Conservation (phyloP, 2,888 invertebrate genomes). For the Trachelus iudaicus region DNA sequence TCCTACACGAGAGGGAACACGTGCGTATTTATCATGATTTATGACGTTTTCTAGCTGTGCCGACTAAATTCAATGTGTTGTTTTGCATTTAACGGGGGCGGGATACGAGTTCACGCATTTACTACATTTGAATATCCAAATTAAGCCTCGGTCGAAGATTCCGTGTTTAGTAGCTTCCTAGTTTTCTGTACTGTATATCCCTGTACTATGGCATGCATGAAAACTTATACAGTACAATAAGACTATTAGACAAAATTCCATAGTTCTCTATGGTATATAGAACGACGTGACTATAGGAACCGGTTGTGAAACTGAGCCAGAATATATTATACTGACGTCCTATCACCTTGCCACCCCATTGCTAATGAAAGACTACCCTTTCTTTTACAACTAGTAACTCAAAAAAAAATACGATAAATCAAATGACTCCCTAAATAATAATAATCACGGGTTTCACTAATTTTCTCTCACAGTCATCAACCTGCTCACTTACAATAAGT, state of each 20-base stretch:
- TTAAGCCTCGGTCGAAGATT: background rate
- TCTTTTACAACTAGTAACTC: background rate
- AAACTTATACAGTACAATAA: background rate
- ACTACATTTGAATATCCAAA: constrained; percentile 1
- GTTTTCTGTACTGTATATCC: background rate
- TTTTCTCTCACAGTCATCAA: background rate
- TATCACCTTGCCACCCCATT: background rate
- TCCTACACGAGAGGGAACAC: constrained; percentile 55
- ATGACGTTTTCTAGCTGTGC: constrained; percentile 45
- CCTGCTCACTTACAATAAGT: background rate
- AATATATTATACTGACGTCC: background rate
- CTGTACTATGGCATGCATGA: background rate
- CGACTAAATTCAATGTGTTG: constrained; percentile 38
- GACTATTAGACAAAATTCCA: background rate
- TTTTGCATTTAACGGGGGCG: constrained; percentile 62
- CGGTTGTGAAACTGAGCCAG: background rate
- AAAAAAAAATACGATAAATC: background rate
- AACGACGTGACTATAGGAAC: background rate
- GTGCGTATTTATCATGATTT: constrained; percentile 65
- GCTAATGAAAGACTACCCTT: background rate
- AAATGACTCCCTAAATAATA: background rate
- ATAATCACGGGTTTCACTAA: background rate
- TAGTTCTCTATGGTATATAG: background rate
- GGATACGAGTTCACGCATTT: constrained; percentile 15
- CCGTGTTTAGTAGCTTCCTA: background rate